Percentiles rank a stretch among this genome's conserved stretches.
Evolutionary conservation across 2,797 vertebrate genomes (phyloP).

Genomic region (Bovichtus diacanthus): DNA sequence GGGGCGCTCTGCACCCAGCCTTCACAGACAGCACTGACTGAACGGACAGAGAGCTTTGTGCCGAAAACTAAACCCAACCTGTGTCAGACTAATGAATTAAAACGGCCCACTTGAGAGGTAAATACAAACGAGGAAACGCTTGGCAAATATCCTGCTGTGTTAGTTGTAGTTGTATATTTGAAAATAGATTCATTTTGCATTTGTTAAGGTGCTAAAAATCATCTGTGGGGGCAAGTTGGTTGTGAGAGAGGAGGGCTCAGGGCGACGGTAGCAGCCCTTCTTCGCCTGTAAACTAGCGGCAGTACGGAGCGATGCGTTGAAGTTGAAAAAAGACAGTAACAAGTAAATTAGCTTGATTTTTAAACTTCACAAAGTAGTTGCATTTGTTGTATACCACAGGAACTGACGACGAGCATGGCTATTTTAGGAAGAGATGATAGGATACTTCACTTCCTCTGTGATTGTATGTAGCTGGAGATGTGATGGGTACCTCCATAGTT

Average conservation of each 20-base stretch:
- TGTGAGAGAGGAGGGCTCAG: conserved; percentile 75
- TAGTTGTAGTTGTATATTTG: conserved; percentile 52
- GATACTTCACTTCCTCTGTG: conserved; percentile 72
- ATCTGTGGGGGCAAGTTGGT: conserved; percentile 80
- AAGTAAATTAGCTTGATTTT: conserved; percentile 80
- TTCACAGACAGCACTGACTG: conserved; percentile 80
- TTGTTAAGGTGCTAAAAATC: conserved; percentile 73
- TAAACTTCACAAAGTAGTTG: conserved; percentile 79
- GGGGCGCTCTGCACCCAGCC: conserved; percentile 78
- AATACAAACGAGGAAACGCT: conserved; percentile 65
- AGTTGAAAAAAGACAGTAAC: conserved; percentile 83
- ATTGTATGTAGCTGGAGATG: conserved; percentile 75
- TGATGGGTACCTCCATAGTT: conserved; percentile 87
- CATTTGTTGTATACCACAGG: conserved; percentile 45
- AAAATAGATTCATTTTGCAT: conserved; percentile 61
- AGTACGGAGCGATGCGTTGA: conserved; percentile 79
- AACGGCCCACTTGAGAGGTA: conserved; percentile 87
- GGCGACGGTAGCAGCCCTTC: conserved; percentile 77
- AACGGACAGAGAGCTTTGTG: conserved; percentile 88
- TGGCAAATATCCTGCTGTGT: conserved; percentile 30
- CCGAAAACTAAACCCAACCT: conserved; percentile 87
- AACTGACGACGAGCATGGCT: conserved; percentile 20
- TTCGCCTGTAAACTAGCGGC: conserved; percentile 78
- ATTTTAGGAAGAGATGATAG: conserved; percentile 40
- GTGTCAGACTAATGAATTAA: conserved; percentile 89